Evolutionary conservation across 2,888 invertebrate genomes (phyloP), one percentile per base, ranked within the genome.

Genomic region (Atethmia centrago): DNA sequence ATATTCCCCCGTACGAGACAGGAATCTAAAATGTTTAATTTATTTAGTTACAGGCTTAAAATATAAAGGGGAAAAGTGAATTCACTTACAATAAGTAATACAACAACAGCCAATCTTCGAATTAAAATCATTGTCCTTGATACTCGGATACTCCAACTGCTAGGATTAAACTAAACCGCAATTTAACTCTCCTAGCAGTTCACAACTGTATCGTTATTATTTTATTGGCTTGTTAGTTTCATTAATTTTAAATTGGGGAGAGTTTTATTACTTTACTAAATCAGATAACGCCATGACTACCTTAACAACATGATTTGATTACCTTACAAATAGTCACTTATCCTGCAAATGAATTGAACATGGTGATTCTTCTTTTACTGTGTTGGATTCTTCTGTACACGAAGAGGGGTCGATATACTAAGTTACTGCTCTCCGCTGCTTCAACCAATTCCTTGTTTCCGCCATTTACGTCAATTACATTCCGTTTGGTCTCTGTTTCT

Each of bases 301-400:
- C n/a, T n/a, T n/a, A n/a, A 12, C 28, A 49, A n/a, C 1, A 42
- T 53, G 47, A 25, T 10, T n/a, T n/a, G 0, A 66, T 66, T 66
- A 66, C 61, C 66, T 78, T 51, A 31, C 2, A 70, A 45, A 65
- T 61, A 67, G 31, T 19, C 16, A 51, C 10, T 79, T 94, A 95
- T 85, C 96, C 96, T 79, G 93, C 94, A 85, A 96, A 96, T 16
- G 96, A 88, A 82, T 95, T 95, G 66, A 87, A 95, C 94, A 95
- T 95, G 45, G 92, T 95, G 10, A 96, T 94, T 82, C 94, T 92
- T 74, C 93, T 88, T 88, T 94, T 96, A 72, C 90, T 94, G 59
- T 96, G 95, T 78, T 94, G 94, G 53, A 96, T 93, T 85, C 87
- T 93, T 89, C 93, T 92, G 65, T 96, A 96, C 0, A 93, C 92